Evolutionary conservation across 1,140 invertebrate genomes (phyloP), one percentile per base, ranked within the genome.

Genomic region (Caenorhabditis elegans): DNA sequence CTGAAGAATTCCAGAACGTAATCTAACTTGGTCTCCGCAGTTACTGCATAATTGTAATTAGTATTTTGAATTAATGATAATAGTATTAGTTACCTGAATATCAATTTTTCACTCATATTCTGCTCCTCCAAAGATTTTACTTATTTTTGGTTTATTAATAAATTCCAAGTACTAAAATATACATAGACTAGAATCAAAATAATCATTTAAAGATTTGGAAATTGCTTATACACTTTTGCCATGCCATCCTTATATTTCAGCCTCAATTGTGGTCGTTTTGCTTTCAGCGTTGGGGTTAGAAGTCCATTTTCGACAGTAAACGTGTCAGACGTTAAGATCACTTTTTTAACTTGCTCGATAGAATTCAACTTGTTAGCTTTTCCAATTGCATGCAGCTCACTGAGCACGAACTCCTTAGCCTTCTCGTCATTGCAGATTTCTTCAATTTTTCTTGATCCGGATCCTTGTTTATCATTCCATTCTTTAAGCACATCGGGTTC

Each of bases 261-360:
- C 17, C 87, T 79, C 46, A 88, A 84, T 82, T 88, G 85, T n/a
- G 87, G 87, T 47, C 86, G 75, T 77, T 88, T 88, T 47, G 86
- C 78, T 91, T 98, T 98, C 89, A 98, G 92, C 60, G 96, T 98
- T 43, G 97, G 96, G 46, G 97, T 98, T 31, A 99, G 91, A n/a
- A 99, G 93, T 79, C 95, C 96, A 91, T 98, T 98, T 92, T 98
- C 96, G 75, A 98, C 93, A 46, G 95, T 95, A 91, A 98, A 99
- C 51, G 94, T 94, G 34, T 90, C 86, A 8, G 95, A 93, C 91
- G 96, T 94, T 34, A 99, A 91, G 90, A 96, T 95, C 84, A 90
- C 81, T 43, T 51, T 60, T 78, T 89, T 88, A 13, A 86, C 82
- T 65, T 88, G 88, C 80, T 89, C 88, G 79, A 89, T 89, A 48